Conservation (phyloP, 1,140 invertebrate species). For the Anastatus disparis region DNA sequence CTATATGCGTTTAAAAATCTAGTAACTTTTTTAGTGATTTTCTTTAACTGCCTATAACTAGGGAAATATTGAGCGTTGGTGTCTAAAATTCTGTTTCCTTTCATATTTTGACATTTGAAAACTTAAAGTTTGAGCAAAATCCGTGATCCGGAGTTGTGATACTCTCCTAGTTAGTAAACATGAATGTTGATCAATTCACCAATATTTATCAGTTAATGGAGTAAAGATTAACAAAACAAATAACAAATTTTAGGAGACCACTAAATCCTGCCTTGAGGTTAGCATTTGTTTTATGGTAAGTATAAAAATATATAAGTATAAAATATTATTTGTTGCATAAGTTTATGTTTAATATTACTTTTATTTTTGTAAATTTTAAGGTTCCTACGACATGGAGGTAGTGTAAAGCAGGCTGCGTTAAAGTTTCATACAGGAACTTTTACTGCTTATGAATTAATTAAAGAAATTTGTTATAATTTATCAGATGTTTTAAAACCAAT, state of each 20-base stretch:
- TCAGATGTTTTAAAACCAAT: neutral
- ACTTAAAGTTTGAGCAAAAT: no score
- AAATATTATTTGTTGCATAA: no score
- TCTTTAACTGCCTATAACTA: no score
- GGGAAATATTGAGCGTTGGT: no score
- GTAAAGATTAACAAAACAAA: neutral
- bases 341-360: no score
- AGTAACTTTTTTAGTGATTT: no score
- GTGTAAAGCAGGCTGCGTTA: neutral
- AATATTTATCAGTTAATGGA: neutral
- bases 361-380: neutral
- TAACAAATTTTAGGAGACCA: neutral
- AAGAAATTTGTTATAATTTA: neutral
- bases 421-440: neutral
- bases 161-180: no score
- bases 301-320: no score
- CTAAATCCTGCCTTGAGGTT: neutral
- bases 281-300: neutral
- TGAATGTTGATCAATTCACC: neutral
- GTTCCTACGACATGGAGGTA: neutral
- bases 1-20: no score
- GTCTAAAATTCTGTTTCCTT: no score
- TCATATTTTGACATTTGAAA: no score
- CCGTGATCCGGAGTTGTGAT: no score
- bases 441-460: neutral